Percentiles rank a stretch among this genome's conserved stretches.
Conservation (phyloP, 2,888 invertebrate genomes). For the Cephus pygmeus region DNA sequence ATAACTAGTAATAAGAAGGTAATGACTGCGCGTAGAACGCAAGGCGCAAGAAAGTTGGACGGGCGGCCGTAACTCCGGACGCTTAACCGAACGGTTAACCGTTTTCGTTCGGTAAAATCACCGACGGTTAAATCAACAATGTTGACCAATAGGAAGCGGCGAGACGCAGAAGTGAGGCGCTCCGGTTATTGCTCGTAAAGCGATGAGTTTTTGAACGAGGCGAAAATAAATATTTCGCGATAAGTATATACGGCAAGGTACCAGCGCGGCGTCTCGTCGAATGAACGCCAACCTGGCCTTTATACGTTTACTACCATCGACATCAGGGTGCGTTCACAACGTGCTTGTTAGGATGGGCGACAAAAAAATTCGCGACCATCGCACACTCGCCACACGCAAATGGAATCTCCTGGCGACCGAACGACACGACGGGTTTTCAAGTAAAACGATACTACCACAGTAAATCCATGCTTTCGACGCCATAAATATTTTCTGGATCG, state of each 20-base stretch:
- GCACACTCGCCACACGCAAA: neutral
- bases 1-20: slow-evolving; percentile 56
- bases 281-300: neutral
- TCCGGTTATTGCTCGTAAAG: slow-evolving; percentile 49
- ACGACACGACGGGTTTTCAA: neutral
- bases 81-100: slow-evolving; percentile 44
- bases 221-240: neutral
- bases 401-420: neutral
- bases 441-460: neutral
- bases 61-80: slow-evolving; percentile 43
- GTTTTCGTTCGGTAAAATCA: slow-evolving; percentile 46
- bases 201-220: slow-evolving; percentile 8
- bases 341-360: neutral
- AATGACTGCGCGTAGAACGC: slow-evolving; percentile 41
- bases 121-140: slow-evolving; percentile 52
- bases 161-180: slow-evolving; percentile 29
- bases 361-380: neutral
- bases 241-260: neutral
- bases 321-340: neutral
- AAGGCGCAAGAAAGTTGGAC: slow-evolving; percentile 29
- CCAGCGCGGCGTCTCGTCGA: neutral
- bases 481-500: neutral
- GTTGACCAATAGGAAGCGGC: slow-evolving; percentile 19
- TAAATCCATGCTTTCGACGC: neutral
- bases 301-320: neutral